phyloP scores from a whole-genome alignment of 2,113 vertebrate species.

The Orthonyx spaldingii region DNA sequence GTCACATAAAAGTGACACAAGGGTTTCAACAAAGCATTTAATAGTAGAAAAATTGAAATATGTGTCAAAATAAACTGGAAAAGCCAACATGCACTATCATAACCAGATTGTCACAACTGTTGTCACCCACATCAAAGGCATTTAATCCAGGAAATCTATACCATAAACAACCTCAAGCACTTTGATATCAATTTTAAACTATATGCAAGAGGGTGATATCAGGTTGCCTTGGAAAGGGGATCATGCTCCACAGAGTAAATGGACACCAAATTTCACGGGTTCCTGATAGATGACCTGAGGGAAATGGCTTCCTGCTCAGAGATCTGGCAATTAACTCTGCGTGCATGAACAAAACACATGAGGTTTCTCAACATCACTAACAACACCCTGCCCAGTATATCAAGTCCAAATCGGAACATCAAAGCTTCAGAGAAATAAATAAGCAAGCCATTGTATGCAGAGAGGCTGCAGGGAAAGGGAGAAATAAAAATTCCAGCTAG shows the following conservation, averaged over 20 bases:
- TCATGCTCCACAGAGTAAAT: neutral
- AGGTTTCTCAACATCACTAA: constrained; percentile 25
- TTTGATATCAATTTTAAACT: neutral
- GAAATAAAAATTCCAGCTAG: neutral
- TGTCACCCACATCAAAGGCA: neutral
- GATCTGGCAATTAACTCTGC: neutral
- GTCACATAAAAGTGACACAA: neutral
- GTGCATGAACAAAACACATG: neutral
- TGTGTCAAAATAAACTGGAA: neutral
- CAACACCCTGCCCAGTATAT: neutral
- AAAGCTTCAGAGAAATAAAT: neutral
- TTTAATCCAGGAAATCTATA: neutral
- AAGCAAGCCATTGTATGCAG: neutral
- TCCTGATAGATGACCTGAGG: neutral
- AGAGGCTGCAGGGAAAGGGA: neutral
- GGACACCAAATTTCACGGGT: neutral
- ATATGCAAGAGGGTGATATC: neutral
- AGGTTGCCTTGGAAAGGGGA: neutral
- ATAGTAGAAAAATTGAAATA: neutral
- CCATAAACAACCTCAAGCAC: neutral
- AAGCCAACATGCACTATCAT: neutral
- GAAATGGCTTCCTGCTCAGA: constrained; percentile 5
- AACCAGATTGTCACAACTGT: neutral
- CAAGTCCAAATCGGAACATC: neutral
- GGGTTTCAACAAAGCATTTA: neutral